Percentiles rank a stretch among this genome's conserved stretches.
phyloP scores from a whole-genome alignment of 1,140 invertebrate genomes.

The Euborellia annulipes region DNA sequence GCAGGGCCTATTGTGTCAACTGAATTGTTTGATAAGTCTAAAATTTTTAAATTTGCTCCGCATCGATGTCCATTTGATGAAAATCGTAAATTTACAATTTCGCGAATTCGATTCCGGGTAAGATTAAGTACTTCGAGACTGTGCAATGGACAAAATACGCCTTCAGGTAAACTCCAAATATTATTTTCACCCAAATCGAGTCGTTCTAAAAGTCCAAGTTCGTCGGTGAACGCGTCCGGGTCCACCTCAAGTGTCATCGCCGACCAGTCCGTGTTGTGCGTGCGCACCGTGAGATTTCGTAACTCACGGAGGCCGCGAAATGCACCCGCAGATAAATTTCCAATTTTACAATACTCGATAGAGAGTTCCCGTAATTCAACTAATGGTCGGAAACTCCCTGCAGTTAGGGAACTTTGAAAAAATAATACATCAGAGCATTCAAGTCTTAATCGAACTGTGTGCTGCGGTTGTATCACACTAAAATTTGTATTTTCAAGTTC shows the following conservation, averaged over 20 bases:
- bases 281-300: conserved; percentile 67
- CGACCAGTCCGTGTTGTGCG: conserved; percentile 78
- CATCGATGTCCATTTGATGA: conserved; percentile 41
- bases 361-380: conserved; percentile 65
- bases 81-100: conserved; percentile 60
- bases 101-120: conserved; percentile 62
- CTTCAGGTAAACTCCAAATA: conserved; percentile 68
- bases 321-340: conserved; percentile 67
- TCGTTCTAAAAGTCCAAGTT: conserved; percentile 52
- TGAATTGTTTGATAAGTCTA: conserved; percentile 71
- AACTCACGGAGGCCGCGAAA: conserved; percentile 66
- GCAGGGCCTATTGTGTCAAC: conserved; percentile 60
- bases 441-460: conserved; percentile 60
- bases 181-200: conserved; percentile 79
- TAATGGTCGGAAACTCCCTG: conserved; percentile 67
- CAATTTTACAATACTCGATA: conserved; percentile 82
- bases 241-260: conserved; percentile 66
- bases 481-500: conserved; percentile 81
- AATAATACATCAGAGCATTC: conserved; percentile 72
- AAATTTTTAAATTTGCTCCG: conserved; percentile 47
- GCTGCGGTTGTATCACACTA: conserved; percentile 72
- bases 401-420: conserved; percentile 70
- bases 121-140: conserved; percentile 63
- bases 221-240: conserved; percentile 53
- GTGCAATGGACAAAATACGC: conserved; percentile 60